Conservation (phyloP, 2,888 invertebrate genomes). For the Mesopsocus fuscifrons region DNA sequence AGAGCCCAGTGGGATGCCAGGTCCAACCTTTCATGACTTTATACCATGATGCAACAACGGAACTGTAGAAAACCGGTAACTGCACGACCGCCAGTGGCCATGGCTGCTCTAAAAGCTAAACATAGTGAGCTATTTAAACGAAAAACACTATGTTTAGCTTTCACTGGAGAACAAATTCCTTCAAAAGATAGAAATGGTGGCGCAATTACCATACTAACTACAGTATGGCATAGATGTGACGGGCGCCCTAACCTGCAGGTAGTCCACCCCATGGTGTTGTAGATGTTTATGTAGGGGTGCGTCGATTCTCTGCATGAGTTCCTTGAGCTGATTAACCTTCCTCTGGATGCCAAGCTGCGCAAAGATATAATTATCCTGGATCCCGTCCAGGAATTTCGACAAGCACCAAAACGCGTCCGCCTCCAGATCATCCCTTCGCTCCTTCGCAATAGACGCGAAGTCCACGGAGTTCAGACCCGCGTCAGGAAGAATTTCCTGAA, state of each 20-base stretch:
- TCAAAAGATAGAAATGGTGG: too few species aligned
- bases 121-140: too few species aligned
- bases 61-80: too few species aligned
- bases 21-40: too few species aligned
- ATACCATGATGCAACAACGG: too few species aligned
- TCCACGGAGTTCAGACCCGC: conserved; percentile 78
- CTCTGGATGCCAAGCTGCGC: conserved; percentile 98
- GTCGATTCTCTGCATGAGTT: conserved; percentile 89
- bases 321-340: conserved; percentile 90
- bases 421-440: conserved; percentile 73
- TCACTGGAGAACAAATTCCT: too few species aligned
- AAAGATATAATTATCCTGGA: conserved; percentile 99
- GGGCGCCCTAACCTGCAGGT: conserved; percentile 40
- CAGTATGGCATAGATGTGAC: too few species aligned
- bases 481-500: conserved; percentile 24
- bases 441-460: conserved; percentile 55
- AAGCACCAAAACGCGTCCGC: conserved; percentile 99
- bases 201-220: too few species aligned
- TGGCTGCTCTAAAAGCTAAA: too few species aligned
- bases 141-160: too few species aligned
- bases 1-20: too few species aligned
- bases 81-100: too few species aligned
- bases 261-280: conserved; percentile 85
- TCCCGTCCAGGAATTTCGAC: conserved; percentile 91
- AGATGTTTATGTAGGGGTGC: conserved; percentile 79